phyloP scores from a whole-genome alignment of 1,140 invertebrate genomes.

The Ips typographus region DNA sequence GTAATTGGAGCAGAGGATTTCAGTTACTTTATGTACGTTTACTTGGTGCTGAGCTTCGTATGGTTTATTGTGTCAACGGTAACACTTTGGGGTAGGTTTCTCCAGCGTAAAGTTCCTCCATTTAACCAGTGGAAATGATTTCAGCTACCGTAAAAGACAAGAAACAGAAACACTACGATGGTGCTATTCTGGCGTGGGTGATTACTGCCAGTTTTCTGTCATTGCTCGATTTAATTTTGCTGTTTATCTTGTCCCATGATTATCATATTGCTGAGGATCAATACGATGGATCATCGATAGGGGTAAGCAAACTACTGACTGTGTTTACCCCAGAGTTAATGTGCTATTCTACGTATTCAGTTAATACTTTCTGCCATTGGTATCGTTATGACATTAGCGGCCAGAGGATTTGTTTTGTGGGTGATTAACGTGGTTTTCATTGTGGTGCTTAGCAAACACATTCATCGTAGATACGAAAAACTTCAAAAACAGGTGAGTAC shows the following conservation, averaged over 20 bases:
- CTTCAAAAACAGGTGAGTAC: neutral
- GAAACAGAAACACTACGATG: neutral
- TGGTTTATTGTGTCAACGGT: slow-evolving; percentile 16
- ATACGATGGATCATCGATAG: neutral
- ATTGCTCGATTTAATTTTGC: slow-evolving; percentile 7
- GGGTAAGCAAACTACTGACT: neutral
- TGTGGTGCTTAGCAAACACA: slow-evolving; percentile 18
- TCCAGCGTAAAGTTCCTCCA: too few species aligned
- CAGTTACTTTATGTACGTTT: slow-evolving; percentile 16
- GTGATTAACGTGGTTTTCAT: slow-evolving; percentile 37
- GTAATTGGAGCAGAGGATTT: neutral
- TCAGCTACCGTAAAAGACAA: neutral
- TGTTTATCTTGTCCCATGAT: neutral
- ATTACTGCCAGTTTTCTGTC: neutral
- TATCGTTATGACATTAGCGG: slow-evolving; percentile 38
- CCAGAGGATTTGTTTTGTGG: slow-evolving; percentile 39
- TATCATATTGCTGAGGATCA: neutral
- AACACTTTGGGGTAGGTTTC: slow-evolving; percentile 19
- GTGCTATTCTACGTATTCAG: neutral
- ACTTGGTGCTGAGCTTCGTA: slow-evolving; percentile 13
- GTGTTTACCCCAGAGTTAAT: neutral
- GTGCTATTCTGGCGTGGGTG: neutral
- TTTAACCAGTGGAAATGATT: neutral
- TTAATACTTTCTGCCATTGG: slow-evolving; percentile 5
- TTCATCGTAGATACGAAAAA: neutral